Base-by-base conservation (phyloP, 2,797 vertebrate genomes). In the Oryzias dopingdopingensis region DNA sequence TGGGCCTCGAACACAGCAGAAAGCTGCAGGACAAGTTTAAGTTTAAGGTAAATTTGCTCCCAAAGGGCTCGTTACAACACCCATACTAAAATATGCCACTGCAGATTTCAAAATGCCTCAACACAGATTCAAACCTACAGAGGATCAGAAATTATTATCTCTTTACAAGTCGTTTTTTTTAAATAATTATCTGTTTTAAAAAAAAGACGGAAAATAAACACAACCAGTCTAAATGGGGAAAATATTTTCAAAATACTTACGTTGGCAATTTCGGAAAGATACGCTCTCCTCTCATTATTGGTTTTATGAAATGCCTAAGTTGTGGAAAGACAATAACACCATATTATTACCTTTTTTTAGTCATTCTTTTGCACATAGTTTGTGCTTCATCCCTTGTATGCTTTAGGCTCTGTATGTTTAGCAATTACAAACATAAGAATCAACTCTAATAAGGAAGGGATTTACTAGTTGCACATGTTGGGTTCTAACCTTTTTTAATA, bases 251-350 rank as follows among this genome's bases (percentile, higher is more conserved):
- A 37, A 49, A 40, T 16, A 23, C 87, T 91, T 90, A 96, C 95
- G 92, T 90, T 92, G 24, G 92, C 88, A 42, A 96, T 93, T 87
- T 95, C 93, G 14, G 91, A 85, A 52, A 94, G 78, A 71, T 92
- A 95, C 0, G 80, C 85, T 51, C 70, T 78, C 14, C 84, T 81
- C 75, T 95, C 93, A 56, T 91, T 90, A 18, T 93, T 94, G 80
- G 91, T 90, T 83, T 90, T 95, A 72, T 92, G 91, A 82, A 95
- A 95, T n/a, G 92, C 93, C 95, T 96, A 61, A 67, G 5, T 55
- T 56, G 42, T 26, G 49, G 60, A 56, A 49, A 83, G 76, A 77
- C 29, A 80, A 29, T 44, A 24, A 62, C 4, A 42, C 3, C 14
- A 54, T 23, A 32, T 2, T 15, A 47, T 71, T 16, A 74, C 24